Evolutionary conservation across 2,888 invertebrate species (phyloP), one percentile per base, ranked within the genome.

Genomic region (Automeris io): DNA sequence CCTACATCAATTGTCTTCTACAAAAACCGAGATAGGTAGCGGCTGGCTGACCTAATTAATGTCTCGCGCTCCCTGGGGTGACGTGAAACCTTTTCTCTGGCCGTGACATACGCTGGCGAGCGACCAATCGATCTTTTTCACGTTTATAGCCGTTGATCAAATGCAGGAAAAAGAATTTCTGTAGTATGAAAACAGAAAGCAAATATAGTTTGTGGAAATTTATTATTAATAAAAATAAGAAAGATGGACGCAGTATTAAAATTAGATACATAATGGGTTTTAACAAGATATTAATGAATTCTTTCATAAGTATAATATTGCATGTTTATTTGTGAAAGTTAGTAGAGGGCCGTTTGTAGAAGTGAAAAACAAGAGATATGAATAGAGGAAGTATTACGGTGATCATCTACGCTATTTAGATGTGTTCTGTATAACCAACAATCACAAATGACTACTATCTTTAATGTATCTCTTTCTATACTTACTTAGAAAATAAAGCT

Each of bases 51-150:
- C 67, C 73, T 79, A 82, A 81, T 81, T 79, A 81, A 80, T 80
- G 74, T 60, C 55, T 52, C 54, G 49, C 57, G 54, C 70, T 59
- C 54, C 66, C 57, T 41, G 62, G 64, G 72, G 64, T 64, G 65
- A 67, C 70, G 75, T 78, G 76, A 78, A 82, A 82, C 78, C 78
- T 79, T 74, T 72, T 65, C 57, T 55, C 64, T 70, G 71, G 54
- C 63, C 68, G 50, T 68, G 69, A 72, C 71, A 70, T 66, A 70
- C 57, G 59, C 57, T 58, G 49, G 46, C 47, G 46, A 55, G 50
- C 47, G 50, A 51, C 54, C 49, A 21, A 65, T 65, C 60, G 65
- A 66, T 69, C 66, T 61, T 57, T 62, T 68, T 63, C 64, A 63
- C 67, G 58, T 62, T 58, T 51, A 53, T 50, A 23, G 51, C 42